These are phyloP conservation scores for Drosophila affinis DNA, from an alignment of 2,888 invertebrate genomes.

Conservation along the genomic window DNA sequence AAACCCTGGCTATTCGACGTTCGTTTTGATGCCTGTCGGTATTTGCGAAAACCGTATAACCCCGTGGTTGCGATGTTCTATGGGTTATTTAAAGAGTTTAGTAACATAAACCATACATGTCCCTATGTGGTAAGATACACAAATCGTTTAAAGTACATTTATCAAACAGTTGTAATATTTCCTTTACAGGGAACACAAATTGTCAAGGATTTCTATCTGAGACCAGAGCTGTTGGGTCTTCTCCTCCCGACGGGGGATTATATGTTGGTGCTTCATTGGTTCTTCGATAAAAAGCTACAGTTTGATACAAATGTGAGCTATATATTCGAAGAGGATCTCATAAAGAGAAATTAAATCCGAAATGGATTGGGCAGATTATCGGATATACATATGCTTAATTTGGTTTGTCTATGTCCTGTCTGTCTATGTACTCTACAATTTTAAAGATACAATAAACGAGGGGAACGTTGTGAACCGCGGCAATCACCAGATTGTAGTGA, in stretches of 20 bases:
- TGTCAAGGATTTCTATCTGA: conserved; percentile 10
- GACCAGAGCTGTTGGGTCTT: conserved; percentile 7
- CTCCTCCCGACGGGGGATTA: conserved; percentile 40
- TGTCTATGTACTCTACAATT: no score
- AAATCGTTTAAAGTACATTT: background rate
- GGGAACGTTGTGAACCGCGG: no score
- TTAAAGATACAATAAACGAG: no score
- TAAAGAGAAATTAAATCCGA: background rate
- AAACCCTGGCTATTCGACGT: background rate
- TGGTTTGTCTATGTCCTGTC: no score
- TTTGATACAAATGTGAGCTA: background rate
- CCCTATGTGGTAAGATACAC: background rate
- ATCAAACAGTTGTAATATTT: background rate
- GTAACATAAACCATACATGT: background rate
- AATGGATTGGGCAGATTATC: no score
- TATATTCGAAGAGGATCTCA: background rate
- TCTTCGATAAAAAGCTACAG: background rate
- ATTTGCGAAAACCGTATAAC: background rate
- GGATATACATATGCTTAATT: no score
- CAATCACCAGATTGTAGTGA: no score
- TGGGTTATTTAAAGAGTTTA: background rate
- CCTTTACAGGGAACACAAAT: background rate
- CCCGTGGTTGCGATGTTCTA: background rate
- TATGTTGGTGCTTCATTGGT: background rate
- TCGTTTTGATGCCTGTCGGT: background rate